Percentiles rank a stretch among this genome's conserved stretches.
phyloP scores from a whole-genome alignment of 2,888 invertebrate genomes.

The Rotaria macrura region DNA sequence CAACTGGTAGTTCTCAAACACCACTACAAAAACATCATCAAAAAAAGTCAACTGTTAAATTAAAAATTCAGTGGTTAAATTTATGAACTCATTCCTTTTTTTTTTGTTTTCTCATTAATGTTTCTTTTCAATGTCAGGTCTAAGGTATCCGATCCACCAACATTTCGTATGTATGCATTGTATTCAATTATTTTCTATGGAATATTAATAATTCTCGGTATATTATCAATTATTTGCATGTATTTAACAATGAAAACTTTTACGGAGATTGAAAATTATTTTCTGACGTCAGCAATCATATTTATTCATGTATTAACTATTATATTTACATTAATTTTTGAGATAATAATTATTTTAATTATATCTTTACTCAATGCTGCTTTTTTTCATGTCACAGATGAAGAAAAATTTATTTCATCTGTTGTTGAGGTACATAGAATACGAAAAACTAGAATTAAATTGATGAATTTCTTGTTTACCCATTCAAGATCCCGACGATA shows the following conservation, averaged over 20 bases:
- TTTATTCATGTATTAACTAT: background rate
- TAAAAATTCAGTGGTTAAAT: background rate
- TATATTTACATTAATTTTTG: background rate
- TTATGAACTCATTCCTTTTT: background rate
- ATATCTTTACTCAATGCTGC: background rate
- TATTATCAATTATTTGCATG: background rate
- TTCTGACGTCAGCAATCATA: background rate
- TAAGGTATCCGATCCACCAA: background rate
- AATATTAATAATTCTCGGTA: too few species aligned
- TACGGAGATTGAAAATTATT: background rate
- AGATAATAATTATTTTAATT: background rate
- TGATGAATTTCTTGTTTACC: background rate
- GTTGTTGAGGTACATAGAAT: background rate
- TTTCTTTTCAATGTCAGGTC: background rate
- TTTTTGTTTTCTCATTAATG: background rate
- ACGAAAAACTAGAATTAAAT: background rate
- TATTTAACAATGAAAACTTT: slow-evolving; percentile 7
- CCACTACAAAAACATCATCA: background rate
- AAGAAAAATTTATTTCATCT: background rate
- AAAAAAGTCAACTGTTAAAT: background rate
- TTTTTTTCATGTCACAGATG: background rate
- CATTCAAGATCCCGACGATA: background rate
- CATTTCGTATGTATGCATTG: background rate
- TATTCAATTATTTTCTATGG: background rate
- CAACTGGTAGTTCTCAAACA: background rate